A percentile compares a stretch with the other conserved stretches of the same genome.
Conservation (phyloP, 2,888 invertebrate species). For the Leptinotarsa peninsularis region DNA sequence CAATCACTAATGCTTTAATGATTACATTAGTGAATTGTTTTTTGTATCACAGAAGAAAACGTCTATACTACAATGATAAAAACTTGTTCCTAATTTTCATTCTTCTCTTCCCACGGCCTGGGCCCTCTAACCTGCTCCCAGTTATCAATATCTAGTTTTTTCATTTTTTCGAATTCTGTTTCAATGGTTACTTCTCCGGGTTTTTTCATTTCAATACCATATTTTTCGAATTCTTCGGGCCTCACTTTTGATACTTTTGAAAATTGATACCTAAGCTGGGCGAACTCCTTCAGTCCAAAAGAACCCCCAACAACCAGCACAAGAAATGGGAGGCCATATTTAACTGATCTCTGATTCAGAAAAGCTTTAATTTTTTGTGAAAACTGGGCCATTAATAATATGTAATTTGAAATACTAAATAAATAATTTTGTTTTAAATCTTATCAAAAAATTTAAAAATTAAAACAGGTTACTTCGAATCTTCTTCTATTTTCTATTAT, state of each 20-base stretch:
- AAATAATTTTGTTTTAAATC: no score
- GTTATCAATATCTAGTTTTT: constrained; percentile 79
- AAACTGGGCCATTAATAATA: constrained; percentile 12
- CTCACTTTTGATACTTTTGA: constrained; percentile 70
- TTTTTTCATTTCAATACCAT: constrained; percentile 76
- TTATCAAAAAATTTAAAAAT: not conserved
- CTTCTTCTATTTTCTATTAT: no score
- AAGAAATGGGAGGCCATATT: constrained; percentile 80
- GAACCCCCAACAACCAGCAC: constrained; percentile 81
- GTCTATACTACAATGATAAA: not conserved
- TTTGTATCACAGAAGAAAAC: constrained; percentile 21
- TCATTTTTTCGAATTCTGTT: constrained; percentile 78
- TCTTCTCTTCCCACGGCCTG: constrained; percentile 82
- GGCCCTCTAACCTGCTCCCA: constrained; percentile 90
- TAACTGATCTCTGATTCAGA: constrained; percentile 63
- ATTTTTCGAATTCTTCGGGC: constrained; percentile 75
- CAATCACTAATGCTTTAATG: not conserved
- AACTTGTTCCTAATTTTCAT: constrained; percentile 23
- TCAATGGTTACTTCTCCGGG: constrained; percentile 79
- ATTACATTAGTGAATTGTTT: not conserved
- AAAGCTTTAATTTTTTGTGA: constrained; percentile 37
- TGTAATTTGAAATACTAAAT: not conserved
- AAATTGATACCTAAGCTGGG: constrained; percentile 77
- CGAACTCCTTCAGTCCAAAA: constrained; percentile 80
- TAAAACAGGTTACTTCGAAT: not conserved